A percentile compares a stretch with the other conserved stretches of the same genome.
These are phyloP conservation scores for Pagetopsis macropterus DNA, from an alignment of 2,797 vertebrate genomes.

Conservation along the genomic window DNA sequence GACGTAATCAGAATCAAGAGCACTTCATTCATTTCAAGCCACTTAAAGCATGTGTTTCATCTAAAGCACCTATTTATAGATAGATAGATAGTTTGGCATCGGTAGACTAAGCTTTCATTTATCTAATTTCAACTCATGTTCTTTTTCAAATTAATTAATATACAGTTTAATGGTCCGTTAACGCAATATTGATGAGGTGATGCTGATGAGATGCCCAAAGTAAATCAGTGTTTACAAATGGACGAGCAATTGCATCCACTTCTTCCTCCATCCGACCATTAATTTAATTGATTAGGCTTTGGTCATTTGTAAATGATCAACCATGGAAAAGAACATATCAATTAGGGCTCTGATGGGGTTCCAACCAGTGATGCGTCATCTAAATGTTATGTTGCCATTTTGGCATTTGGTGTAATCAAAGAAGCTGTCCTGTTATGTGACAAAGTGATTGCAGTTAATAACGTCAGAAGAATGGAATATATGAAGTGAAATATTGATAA, in stretches of 20 bases:
- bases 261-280: constrained; percentile 43
- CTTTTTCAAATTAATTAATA: constrained; percentile 60
- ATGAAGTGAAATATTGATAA: no score
- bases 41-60: constrained; percentile 25
- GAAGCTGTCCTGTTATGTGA: neutral
- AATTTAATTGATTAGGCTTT: constrained; percentile 45
- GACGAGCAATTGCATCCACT: constrained; percentile 15
- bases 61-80: constrained; percentile 48
- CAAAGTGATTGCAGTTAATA: neutral
- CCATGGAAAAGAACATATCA: constrained; percentile 25
- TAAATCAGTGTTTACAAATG: constrained; percentile 60
- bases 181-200: constrained; percentile 59
- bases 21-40: constrained; percentile 37
- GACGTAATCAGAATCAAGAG: constrained; percentile 17
- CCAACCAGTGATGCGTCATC: constrained; percentile 25
- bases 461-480: no score
- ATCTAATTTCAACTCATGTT: constrained; percentile 62
- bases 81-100: constrained; percentile 30
- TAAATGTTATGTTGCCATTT: constrained; percentile 22
- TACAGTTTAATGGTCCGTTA: constrained; percentile 65
- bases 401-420: constrained; percentile 12
- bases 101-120: constrained; percentile 47
- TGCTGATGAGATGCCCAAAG: constrained; percentile 50
- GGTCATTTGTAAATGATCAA: constrained; percentile 45
- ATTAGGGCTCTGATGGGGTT: constrained; percentile 27